These are phyloP conservation scores for Megamerina dolium DNA, from an alignment of 2,888 invertebrate species.

Conservation along the genomic window DNA sequence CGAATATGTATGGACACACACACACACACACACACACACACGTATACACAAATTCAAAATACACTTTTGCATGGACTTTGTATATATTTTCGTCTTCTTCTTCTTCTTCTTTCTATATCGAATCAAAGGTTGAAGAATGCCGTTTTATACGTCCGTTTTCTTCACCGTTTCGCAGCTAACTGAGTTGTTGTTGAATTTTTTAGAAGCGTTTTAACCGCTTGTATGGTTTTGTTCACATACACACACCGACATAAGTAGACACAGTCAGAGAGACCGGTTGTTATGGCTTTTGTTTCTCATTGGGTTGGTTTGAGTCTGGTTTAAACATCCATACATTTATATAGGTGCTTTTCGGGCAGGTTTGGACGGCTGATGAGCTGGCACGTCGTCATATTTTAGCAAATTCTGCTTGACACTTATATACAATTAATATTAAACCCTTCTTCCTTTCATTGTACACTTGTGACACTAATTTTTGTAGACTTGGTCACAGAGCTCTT, in stretches of 20 bases:
- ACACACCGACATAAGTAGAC: not conserved
- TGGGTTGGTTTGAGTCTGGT: conserved; percentile 8
- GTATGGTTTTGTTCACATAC: conserved; percentile 3
- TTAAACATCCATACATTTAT: too few species aligned
- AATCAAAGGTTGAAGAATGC: too few species aligned
- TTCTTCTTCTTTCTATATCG: too few species aligned
- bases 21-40: not conserved
- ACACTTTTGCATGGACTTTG: conserved; percentile 4
- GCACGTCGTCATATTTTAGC: too few species aligned
- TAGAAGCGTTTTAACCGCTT: conserved; percentile 38
- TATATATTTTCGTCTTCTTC: conserved; percentile 9
- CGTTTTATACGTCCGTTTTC: conserved; percentile 34
- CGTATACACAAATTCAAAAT: not conserved
- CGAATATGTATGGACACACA: not conserved
- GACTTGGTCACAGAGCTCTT: too few species aligned
- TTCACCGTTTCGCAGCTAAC: conserved; percentile 43
- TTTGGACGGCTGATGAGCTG: too few species aligned
- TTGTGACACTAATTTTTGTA: too few species aligned
- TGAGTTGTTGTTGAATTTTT: conserved; percentile 40
- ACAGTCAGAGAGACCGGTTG: not conserved
- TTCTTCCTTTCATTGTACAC: too few species aligned
- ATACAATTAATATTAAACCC: too few species aligned
- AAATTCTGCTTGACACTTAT: too few species aligned
- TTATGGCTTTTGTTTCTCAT: not conserved
- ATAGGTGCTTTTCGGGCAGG: too few species aligned